Base-by-base conservation (phyloP, 2,113 vertebrate species). In the Chionomys nivalis region DNA sequence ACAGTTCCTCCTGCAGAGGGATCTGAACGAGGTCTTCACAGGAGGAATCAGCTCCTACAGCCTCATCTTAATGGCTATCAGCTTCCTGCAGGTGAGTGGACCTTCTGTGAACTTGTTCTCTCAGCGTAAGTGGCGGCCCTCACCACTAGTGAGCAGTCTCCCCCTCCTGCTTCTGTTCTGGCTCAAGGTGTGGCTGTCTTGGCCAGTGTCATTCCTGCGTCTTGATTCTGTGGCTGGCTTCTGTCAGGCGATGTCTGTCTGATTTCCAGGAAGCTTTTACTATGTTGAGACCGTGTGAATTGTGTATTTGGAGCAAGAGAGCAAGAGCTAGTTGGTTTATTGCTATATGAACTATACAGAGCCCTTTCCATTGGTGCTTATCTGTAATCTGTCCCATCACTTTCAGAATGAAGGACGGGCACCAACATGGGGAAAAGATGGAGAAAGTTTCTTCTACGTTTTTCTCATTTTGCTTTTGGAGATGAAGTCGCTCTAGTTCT, bases 41-140 rank as follows among this genome's bases (percentile, higher is more conserved):
- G 99, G 99, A 77, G 99, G 99, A 92, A 99, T 99, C 75, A 99
- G 99, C 91, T 99, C 99, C 75, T 99, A 99, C 98, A 99, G 99
- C 98, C 99, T 99, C 49, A 99, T 99, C 98, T 99, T 99, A 97
- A 99, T 99, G 99, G 99, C 99, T 93, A 99, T 99, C 97, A 99
- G 99, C 98, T 99, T 99, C 97, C 98, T 99, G 87, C 99, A 99
- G 99, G 99, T 99, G 95, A 94, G 99, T 85, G 97, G 87, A 17
- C 0, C 16, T 61, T 36, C 39, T 83, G 42, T 42, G 39, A 44
- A 23, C 17, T 17, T 6, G 4, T 12, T 24, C 24, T 17, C 2
- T n/a, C 7, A 55, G 66, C 1, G 8, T 5, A 28, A 4, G 3
- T 10, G 66, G 36, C 2, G 10, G 5, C 42, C 31, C 42, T 12